phyloP scores from a whole-genome alignment of 1,140 invertebrate species.

The Drosophila biarmipes region DNA sequence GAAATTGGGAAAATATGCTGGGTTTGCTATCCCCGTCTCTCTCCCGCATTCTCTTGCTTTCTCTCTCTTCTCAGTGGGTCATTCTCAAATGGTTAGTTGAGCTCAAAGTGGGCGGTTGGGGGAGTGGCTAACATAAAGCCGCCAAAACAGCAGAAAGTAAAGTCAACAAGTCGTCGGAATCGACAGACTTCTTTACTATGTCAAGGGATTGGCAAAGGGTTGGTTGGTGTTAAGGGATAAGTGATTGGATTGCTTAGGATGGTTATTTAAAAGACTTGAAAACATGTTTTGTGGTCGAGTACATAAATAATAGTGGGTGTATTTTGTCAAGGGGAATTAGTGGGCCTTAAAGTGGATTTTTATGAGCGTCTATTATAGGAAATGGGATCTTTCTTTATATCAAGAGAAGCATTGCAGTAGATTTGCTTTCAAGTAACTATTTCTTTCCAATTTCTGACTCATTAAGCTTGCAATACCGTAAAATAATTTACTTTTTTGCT shows the following conservation, averaged over 20 bases:
- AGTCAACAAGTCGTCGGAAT: constrained; percentile 45
- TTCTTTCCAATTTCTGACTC: neutral
- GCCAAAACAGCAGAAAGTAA: constrained; percentile 37
- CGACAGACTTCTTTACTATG: constrained; percentile 35
- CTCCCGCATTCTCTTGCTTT: constrained; percentile 4
- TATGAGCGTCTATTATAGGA: neutral
- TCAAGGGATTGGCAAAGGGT: constrained; percentile 7
- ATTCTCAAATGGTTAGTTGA: constrained; percentile 2
- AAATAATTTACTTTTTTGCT: neutral
- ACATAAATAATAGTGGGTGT: constrained; percentile 6
- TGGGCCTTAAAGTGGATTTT: neutral
- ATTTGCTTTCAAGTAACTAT: too few species aligned
- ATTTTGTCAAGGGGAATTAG: neutral
- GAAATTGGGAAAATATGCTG: constrained; percentile 60
- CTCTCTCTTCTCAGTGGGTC: constrained; percentile 16
- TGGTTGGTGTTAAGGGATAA: constrained; percentile 23
- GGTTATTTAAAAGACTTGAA: constrained; percentile 23
- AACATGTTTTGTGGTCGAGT: constrained; percentile 1
- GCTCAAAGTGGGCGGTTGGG: neutral
- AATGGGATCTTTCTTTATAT: too few species aligned
- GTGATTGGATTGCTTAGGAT: constrained; percentile 46
- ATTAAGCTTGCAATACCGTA: neutral
- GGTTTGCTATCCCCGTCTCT: constrained; percentile 13
- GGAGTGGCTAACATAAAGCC: constrained; percentile 15
- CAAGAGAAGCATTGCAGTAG: too few species aligned